Percentiles rank a stretch among this genome's conserved stretches.
Evolutionary conservation across 1,140 invertebrate genomes (phyloP).

Genomic region (Cydia strobilella): DNA sequence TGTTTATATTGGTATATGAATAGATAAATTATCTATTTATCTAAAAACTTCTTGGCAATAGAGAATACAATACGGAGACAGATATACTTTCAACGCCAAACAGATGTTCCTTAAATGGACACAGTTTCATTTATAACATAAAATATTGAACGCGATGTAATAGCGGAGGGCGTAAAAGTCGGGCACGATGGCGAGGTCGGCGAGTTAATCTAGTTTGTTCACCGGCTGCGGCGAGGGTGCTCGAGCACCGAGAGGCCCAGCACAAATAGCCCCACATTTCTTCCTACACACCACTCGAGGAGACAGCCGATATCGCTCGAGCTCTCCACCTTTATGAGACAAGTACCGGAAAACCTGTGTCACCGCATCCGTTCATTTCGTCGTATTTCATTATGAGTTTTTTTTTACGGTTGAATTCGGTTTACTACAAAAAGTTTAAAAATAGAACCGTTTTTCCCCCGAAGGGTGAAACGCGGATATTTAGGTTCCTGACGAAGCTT

Average conservation of each 20-base stretch:
- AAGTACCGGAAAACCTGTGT: slow-evolving; percentile 42
- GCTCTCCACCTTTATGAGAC: slow-evolving; percentile 47
- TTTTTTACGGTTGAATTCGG: slow-evolving; percentile 3
- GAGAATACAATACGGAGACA: not conserved
- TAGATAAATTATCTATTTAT: no score
- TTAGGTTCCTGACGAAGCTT: no score
- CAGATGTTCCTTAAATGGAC: not conserved
- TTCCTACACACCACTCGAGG: slow-evolving; percentile 57
- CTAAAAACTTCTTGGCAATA: no score
- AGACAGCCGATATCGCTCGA: slow-evolving; percentile 56
- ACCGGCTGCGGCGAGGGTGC: slow-evolving; percentile 47
- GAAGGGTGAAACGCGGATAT: no score
- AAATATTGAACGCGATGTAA: slow-evolving; percentile 38
- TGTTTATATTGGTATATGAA: no score
- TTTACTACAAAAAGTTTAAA: not conserved
- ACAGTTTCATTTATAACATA: slow-evolving; percentile 34
- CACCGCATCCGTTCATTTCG: slow-evolving; percentile 6
- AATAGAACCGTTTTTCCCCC: no score
- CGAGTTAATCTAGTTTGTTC: slow-evolving; percentile 52
- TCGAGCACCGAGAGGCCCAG: slow-evolving; percentile 50
- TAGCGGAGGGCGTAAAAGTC: slow-evolving; percentile 38
- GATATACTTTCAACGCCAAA: not conserved
- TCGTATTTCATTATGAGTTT: not conserved
- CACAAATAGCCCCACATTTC: slow-evolving; percentile 66
- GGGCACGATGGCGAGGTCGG: slow-evolving; percentile 41